Evolutionary conservation across 2,888 invertebrate genomes (phyloP).

Genomic region (Acronicta psi): DNA sequence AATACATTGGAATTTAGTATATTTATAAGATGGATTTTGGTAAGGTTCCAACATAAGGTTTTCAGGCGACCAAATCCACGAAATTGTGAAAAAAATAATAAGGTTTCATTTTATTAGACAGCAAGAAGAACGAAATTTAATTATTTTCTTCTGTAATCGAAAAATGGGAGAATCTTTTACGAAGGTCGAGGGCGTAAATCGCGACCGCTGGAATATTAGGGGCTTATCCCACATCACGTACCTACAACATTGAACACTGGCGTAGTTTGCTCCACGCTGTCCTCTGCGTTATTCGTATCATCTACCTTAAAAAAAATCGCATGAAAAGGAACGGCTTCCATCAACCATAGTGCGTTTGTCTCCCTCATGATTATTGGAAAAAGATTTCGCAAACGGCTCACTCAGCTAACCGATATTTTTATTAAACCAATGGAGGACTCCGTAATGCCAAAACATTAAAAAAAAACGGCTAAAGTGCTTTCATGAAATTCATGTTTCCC

Average conservation of each 20-base stretch:
- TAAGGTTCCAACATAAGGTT: neutral
- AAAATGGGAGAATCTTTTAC: slow-evolving; percentile 51
- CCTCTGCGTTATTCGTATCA: slow-evolving; percentile 58
- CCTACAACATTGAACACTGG: slow-evolving; percentile 68
- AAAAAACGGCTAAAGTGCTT: slow-evolving; percentile 48
- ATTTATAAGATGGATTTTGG: neutral
- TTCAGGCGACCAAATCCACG: neutral
- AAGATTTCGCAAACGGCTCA: slow-evolving; percentile 30
- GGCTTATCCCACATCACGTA: slow-evolving; percentile 73
- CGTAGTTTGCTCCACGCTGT: slow-evolving; percentile 61
- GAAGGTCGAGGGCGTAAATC: slow-evolving; percentile 65
- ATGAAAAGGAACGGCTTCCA: slow-evolving; percentile 24
- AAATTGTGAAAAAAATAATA: neutral
- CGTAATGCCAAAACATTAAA: slow-evolving; percentile 47
- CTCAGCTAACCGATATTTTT: slow-evolving; percentile 48
- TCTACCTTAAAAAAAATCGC: slow-evolving; percentile 16
- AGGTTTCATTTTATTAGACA: neutral
- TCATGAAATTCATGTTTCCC: slow-evolving; percentile 50
- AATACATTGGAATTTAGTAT: neutral
- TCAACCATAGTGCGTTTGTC: slow-evolving; percentile 24
- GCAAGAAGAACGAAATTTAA: neutral
- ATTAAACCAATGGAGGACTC: slow-evolving; percentile 35
- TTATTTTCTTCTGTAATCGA: neutral
- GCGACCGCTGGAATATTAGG: slow-evolving; percentile 71
- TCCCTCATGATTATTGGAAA: slow-evolving; percentile 47